Conservation (phyloP, 2,888 invertebrate species). For the Germaria angustata region DNA sequence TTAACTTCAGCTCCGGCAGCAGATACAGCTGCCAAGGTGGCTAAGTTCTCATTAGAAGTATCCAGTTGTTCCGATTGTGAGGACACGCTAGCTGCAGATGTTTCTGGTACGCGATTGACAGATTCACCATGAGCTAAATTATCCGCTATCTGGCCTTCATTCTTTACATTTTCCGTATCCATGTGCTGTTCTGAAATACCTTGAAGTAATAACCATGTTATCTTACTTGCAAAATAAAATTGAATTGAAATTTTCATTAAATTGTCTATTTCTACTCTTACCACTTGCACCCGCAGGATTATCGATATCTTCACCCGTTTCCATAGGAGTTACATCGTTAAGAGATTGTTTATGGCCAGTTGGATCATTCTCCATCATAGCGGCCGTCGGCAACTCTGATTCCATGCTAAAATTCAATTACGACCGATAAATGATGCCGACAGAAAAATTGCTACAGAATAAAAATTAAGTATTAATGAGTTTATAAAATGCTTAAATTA, state of each 20-base stretch:
- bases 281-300: conserved; percentile 20
- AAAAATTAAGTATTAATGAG: not conserved
- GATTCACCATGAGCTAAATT: not conserved
- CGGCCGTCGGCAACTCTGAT: conserved; percentile 1
- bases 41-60: conserved; percentile 55
- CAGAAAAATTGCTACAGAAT: not conserved
- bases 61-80: conserved; percentile 37
- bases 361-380: conserved; percentile 17
- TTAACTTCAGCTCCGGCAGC: conserved; percentile 52
- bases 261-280: not conserved
- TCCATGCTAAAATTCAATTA: conserved; percentile 31
- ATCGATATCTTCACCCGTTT: conserved; percentile 53
- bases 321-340: conserved; percentile 48
- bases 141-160: conserved; percentile 6
- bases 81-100: not conserved
- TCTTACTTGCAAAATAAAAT: not conserved
- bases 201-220: not conserved
- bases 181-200: conserved; percentile 13
- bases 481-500: not conserved
- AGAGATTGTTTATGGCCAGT: not conserved
- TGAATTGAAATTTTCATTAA: no score
- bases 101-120: not conserved
- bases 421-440: not conserved
- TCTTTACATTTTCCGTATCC: conserved; percentile 28
- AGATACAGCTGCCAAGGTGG: conserved; percentile 57